These are phyloP conservation scores for Rhabdophis nuchalis DNA, from an alignment of 2,797 vertebrate genomes.

Conservation along the genomic window DNA sequence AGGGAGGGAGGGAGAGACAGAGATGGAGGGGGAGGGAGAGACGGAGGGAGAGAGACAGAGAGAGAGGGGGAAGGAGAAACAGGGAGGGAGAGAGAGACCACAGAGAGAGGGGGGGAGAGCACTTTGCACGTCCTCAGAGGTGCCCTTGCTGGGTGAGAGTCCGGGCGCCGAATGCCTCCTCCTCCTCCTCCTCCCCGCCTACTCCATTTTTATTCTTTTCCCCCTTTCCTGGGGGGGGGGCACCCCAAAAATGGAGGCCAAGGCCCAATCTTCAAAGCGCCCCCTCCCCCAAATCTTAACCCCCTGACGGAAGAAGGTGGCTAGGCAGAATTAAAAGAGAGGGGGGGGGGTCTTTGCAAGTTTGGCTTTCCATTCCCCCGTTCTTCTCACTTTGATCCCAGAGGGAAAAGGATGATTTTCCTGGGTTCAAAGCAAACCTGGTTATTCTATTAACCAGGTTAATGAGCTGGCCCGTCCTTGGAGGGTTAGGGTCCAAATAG, in stretches of 20 bases:
- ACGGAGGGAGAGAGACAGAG: no score
- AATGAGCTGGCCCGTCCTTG: no score
- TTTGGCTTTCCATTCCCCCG: rapidly evolving
- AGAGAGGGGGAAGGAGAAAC: no score
- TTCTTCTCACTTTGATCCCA: rapidly evolving
- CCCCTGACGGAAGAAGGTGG: neutral
- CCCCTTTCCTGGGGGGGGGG: no score
- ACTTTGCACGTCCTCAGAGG: neutral
- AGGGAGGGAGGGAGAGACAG: no score
- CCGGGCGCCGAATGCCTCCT: neutral
- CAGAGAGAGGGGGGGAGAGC: neutral
- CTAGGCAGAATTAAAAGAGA: neutral
- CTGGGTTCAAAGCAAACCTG: no score
- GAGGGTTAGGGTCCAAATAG: no score
- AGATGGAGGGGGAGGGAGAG: no score
- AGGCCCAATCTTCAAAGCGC: neutral
- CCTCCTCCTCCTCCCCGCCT: neutral
- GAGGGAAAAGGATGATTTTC: no score
- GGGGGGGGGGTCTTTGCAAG: neutral
- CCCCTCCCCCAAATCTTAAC: neutral
- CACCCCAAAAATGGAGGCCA: neutral
- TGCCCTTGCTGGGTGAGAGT: no score
- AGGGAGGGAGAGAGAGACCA: no score
- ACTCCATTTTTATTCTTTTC: neutral
- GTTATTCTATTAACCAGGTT: no score